phyloP scores from a whole-genome alignment of 2,113 vertebrate genomes.

The Anhinga anhinga region DNA sequence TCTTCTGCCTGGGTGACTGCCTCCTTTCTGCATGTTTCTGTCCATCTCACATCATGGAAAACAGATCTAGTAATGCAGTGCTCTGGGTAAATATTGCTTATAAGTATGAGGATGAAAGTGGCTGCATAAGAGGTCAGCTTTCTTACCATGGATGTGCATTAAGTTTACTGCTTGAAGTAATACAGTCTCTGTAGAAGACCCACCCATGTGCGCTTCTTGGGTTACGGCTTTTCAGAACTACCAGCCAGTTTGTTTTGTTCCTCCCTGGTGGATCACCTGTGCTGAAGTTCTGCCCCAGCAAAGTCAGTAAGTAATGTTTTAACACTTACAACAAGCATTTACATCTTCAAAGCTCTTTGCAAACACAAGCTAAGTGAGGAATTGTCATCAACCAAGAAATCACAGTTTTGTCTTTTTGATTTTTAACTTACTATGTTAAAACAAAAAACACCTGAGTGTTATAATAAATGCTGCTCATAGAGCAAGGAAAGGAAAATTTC shows the following conservation, averaged over 20 bases:
- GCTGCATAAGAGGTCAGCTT: not conserved
- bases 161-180: not conserved
- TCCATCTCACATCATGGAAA: not conserved
- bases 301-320: conserved; percentile 1
- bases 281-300: not conserved
- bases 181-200: not conserved
- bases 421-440: not conserved
- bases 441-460: not conserved
- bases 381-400: not conserved
- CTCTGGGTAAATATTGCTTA: not conserved
- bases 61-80: not conserved
- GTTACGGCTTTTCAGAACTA: not conserved
- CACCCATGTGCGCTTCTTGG: not conserved
- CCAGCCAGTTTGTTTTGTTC: not conserved
- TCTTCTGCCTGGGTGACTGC: not conserved
- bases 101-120: not conserved
- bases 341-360: not conserved
- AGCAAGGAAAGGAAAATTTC: not conserved
- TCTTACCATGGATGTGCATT: not conserved
- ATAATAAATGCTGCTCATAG: not conserved
- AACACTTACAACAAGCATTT: not conserved
- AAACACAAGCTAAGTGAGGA: not conserved
- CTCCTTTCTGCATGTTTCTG: not conserved
- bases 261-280: not conserved
- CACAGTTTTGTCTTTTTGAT: not conserved